Conservation (phyloP, 2,797 vertebrate genomes). For the Enteromius fasciolatus region DNA sequence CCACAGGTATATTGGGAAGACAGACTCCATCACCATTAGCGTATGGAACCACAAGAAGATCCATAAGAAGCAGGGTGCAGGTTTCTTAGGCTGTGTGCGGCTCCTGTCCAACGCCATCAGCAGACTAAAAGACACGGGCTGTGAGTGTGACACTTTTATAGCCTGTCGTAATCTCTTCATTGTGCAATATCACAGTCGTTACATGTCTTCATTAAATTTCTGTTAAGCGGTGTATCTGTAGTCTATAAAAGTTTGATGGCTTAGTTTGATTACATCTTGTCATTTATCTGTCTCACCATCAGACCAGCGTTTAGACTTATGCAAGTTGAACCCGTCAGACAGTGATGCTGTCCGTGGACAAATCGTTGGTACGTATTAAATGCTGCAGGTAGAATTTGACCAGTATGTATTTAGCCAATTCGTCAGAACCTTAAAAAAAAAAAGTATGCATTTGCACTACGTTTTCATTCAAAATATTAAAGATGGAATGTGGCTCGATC, state of each 20-base stretch:
- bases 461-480: not conserved
- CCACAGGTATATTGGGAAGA: constrained; percentile 90
- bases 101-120: constrained; percentile 97
- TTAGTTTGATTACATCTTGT: not conserved
- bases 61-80: constrained; percentile 96
- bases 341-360: constrained; percentile 96
- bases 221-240: not conserved
- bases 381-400: not conserved
- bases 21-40: constrained; percentile 97
- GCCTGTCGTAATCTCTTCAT: not conserved
- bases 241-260: constrained; percentile 3
- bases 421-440: too few relatives aligned
- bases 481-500: too few relatives aligned
- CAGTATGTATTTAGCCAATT: not conserved
- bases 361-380: constrained; percentile 89
- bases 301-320: constrained; percentile 99
- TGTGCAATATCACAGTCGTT: not conserved
- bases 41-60: constrained; percentile 99
- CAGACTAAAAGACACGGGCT: constrained; percentile 97
- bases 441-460: not conserved
- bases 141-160: constrained; percentile 76
- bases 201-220: not conserved
- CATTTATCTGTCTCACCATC: constrained; percentile 50
- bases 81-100: constrained; percentile 95
- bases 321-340: constrained; percentile 97